phyloP scores from a whole-genome alignment of 2,797 vertebrate genomes.

The Labeo calbasu region DNA sequence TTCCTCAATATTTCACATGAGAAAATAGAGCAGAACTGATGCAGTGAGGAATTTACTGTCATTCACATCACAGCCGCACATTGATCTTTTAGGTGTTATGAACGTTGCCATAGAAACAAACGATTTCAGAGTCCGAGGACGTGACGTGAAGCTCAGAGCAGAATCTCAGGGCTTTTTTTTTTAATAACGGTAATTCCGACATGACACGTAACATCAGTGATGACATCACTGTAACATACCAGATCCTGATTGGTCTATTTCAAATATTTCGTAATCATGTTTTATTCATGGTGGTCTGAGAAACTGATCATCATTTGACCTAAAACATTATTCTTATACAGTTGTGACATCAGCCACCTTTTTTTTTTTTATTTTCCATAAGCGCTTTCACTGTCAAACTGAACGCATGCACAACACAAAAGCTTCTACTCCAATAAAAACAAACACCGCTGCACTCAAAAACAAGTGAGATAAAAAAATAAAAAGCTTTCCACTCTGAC shows the following conservation, averaged over 20 bases:
- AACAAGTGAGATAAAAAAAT: neutral
- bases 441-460: neutral
- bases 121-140: slow-evolving; percentile 27
- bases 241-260: neutral
- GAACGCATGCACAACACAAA: slow-evolving; percentile 25
- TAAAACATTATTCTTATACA: neutral
- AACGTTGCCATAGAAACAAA: slow-evolving; percentile 23
- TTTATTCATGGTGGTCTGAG: slow-evolving; percentile 12
- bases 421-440: slow-evolving; percentile 20
- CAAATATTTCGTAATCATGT: neutral
- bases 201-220: neutral
- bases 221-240: neutral
- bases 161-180: neutral
- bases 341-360: slow-evolving; percentile 6
- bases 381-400: neutral
- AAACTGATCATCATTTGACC: neutral
- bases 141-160: neutral
- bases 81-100: slow-evolving; percentile 23
- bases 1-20: neutral
- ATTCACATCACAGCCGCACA: slow-evolving; percentile 20
- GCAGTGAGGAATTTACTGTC: neutral
- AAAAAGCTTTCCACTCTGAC: neutral
- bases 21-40: slow-evolving; percentile 4
- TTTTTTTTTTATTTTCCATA: neutral
- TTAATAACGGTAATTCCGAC: neutral